Evolutionary conservation across 2,113 vertebrate species (phyloP), one percentile per base, ranked within the genome.

Genomic region (Pseudorasbora parva): DNA sequence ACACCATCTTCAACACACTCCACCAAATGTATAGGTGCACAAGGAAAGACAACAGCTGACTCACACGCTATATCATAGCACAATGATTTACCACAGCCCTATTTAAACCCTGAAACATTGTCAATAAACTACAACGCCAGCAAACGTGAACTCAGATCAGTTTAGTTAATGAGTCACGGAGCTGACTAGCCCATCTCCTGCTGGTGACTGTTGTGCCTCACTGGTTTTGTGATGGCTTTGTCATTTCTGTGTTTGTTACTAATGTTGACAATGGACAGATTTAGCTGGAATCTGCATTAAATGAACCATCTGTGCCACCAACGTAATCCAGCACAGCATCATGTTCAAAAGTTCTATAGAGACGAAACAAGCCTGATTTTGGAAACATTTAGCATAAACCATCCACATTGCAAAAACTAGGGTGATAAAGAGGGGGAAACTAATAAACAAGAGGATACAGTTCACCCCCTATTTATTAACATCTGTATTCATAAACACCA

Each of bases 11-110:
- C 47, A 68, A 69, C 62, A 69, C 49, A 45, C 49, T 19, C 45
- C 47, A 56, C 60, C 41, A 30, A 23, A 54, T 19, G 56, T n/a
- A 77, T 51, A 59, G 3, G 27, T 47, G 30, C 60, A 62, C 57
- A 60, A 23, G 43, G 33, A 72, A 19, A 72, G 15, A 75, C 27
- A 56, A 27, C 54, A 84, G 23, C 54, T 72, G 75, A 84, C 41
- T 79, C 64, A 27, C 5, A 2, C 4, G 21, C 54, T 64, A 71
- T 64, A 11, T 43, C 43, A 78, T 62, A 59, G 33, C 15, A 9
- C 2, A 30, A 15, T 62, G 77, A 79, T 79, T 62, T 5, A 79
- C 64, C 59, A 64, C 9, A 19, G 23, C 23, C 49, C 33, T 14
- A 60, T 59, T 73, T 27, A 27, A 79, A 79, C 68, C 41, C 11